Base-by-base conservation (phyloP, 1,140 invertebrate species). In the Phthorimaea operculella region DNA sequence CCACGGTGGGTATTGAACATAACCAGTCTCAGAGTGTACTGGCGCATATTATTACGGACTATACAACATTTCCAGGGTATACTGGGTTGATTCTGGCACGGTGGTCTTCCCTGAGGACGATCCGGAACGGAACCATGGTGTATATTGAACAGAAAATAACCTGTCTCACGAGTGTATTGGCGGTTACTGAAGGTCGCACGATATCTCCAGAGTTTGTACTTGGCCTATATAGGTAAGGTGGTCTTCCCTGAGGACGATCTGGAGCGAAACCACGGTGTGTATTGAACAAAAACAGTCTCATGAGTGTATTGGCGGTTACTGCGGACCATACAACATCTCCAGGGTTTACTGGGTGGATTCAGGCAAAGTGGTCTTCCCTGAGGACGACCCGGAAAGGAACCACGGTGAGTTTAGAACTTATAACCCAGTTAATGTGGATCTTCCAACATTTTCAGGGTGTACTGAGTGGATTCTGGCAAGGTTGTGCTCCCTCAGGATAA, bases 51-150 rank as follows among this genome's bases (percentile, higher is more conserved):
- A n/a, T 71, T 90, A 89, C 63, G 90, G 90, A 0, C 88, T 88
- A 0, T 90, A 88, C 72, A 88, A 89, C 66, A 88, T 91, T 42
- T 88, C 88, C 0, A 83, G 84, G 60, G 79, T 87, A 0, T 91
- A 91, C 66, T 90, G 89, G 89, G 76, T 84, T 0, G 90, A 91
- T 59, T 88, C 87, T 15, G 90, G 88, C 0, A 85, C 83, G 55
- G 77, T 86, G 9, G 86, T 85, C 10, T 59, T 88, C 34, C 74
- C 74, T 0, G 83, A 86, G 15, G 88, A 90, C 47, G 73, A 79
- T 16, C 68, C 74, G 5, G 61, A 76, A 0, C 68, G 78, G 36
- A 75, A 74, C 39, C 70, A 76, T 55, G 75, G 81, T 83, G 52
- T 55, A 52, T 8, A 45, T n/a, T n/a, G n/a, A n/a, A n/a, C n/a